Evolutionary conservation across 2,888 invertebrate genomes (phyloP), one percentile per base, ranked within the genome.

Genomic region (Lithophane socia): DNA sequence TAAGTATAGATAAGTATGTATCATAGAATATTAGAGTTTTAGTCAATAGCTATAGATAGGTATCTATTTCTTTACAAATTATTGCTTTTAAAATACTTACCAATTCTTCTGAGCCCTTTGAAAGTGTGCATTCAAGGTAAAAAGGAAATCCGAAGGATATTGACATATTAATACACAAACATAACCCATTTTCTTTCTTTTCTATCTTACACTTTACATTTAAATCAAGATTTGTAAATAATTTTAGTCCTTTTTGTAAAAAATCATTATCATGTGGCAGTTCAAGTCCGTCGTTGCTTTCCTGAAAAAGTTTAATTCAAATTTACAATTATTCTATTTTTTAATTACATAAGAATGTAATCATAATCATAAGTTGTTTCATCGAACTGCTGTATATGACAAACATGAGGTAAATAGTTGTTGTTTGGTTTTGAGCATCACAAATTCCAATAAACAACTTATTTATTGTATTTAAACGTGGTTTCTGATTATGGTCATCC

Each of bases 201-300:
- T 83, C 65, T 29, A 92, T 79, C 21, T 72, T 77, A 21, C 90
- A 80, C 82, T 90, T 92, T 13, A 94, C 67, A 12, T 90, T 75
- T 37, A 37, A 37, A 29, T 91, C 90, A 29, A 93, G 92, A 66
- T 92, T 89, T 60, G 82, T 80, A 9, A 96, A 69, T 82, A 96
- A 90, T 58, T 91, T 61, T 10, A 88, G 70, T 16, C 93, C 95
- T 82, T 92, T 92, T 68, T 91, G 79, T 9, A 94, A 24, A 42
- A 94, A 87, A n/a, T 91, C 91, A 49, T 89, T 79, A 49, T 91
- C 90, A 60, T 87, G 61, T 56, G 91, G 88, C 54, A 93, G 91
- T 88, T 93, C 92, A 52, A 95, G 77, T 5, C 89, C 89, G 49
- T 86, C 87, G 79, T 96, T 96, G 82, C 92, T 92, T 13, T 92